A percentile compares a stretch with the other conserved stretches of the same genome.
These are phyloP conservation scores for Schrankia costaestrigalis DNA, from an alignment of 2,888 invertebrate genomes.

Conservation along the genomic window DNA sequence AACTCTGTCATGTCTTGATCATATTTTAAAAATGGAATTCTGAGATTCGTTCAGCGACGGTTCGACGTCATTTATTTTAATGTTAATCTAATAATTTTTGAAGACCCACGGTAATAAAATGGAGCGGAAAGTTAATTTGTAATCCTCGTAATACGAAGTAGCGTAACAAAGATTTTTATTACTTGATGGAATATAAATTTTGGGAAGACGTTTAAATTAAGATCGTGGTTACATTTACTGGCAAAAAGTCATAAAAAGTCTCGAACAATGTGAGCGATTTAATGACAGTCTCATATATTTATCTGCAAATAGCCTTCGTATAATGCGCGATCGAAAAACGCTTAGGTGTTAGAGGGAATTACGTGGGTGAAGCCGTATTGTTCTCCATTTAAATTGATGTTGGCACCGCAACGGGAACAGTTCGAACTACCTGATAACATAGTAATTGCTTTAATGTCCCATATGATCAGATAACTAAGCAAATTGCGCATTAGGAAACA, in stretches of 20 bases:
- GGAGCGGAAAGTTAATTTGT: conserved; percentile 30
- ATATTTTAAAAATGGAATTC: neutral
- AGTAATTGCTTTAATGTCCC: conserved; percentile 20
- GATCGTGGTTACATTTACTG: conserved; percentile 17
- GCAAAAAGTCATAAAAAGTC: conserved; percentile 36
- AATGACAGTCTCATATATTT: conserved; percentile 39
- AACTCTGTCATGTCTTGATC: too few relatives aligned
- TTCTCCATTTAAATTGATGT: conserved; percentile 43
- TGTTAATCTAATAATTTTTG: conserved; percentile 10
- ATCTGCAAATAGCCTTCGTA: conserved; percentile 34
- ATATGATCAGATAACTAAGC: conserved; percentile 7
- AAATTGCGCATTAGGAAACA: conserved; percentile 3
- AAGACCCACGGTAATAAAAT: conserved; percentile 27
- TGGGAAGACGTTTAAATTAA: conserved; percentile 26
- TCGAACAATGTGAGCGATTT: conserved; percentile 36
- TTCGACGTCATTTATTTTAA: conserved; percentile 5
- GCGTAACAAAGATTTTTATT: conserved; percentile 31
- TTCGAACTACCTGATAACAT: conserved; percentile 19
- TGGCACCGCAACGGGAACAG: conserved; percentile 20
- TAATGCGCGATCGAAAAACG: conserved; percentile 51
- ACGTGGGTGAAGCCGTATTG: conserved; percentile 39
- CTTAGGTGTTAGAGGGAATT: conserved; percentile 48
- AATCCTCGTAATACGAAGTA: conserved; percentile 30
- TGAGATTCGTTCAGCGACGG: neutral
- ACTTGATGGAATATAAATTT: conserved; percentile 31